These are phyloP conservation scores for Tetragnatha montana DNA, from an alignment of 2,888 invertebrate genomes.

Conservation along the genomic window DNA sequence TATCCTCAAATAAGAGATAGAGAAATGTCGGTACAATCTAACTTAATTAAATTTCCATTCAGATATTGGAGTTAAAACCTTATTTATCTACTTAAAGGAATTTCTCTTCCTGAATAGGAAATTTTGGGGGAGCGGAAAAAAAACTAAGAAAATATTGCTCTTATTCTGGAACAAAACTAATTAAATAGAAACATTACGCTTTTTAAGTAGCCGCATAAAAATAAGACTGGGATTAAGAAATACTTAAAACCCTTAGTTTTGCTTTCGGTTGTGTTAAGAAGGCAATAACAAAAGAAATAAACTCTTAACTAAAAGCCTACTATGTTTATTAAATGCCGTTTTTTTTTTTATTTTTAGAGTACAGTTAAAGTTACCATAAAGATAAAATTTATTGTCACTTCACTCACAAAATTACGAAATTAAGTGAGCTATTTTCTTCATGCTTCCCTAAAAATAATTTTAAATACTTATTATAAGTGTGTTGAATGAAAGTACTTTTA, in stretches of 20 bases:
- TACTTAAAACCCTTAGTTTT: not conserved
- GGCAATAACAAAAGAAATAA: not conserved
- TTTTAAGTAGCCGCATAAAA: not conserved
- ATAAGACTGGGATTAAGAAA: not conserved
- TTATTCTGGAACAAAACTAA: not conserved
- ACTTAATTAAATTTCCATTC: constrained; percentile 26
- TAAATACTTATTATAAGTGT: too few species aligned
- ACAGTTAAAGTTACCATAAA: not conserved
- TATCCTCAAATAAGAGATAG: not conserved
- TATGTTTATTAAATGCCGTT: not conserved
- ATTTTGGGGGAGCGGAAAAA: not conserved
- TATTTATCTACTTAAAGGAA: not conserved
- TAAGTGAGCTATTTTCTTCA: too few species aligned
- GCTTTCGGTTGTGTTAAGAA: not conserved
- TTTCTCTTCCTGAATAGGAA: not conserved
- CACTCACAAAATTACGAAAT: too few species aligned
- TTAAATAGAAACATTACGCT: not conserved
- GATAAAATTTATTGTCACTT: not conserved
- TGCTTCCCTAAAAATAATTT: too few species aligned
- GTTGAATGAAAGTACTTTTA: too few species aligned
- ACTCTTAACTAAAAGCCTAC: not conserved
- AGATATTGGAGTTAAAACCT: not conserved
- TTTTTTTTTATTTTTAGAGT: not conserved
- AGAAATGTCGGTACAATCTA: not conserved
- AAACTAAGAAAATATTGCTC: not conserved